A percentile compares a stretch with the other conserved stretches of the same genome.
Conservation (phyloP, 2,113 vertebrate species). For the Megaleporinus macrocephalus region DNA sequence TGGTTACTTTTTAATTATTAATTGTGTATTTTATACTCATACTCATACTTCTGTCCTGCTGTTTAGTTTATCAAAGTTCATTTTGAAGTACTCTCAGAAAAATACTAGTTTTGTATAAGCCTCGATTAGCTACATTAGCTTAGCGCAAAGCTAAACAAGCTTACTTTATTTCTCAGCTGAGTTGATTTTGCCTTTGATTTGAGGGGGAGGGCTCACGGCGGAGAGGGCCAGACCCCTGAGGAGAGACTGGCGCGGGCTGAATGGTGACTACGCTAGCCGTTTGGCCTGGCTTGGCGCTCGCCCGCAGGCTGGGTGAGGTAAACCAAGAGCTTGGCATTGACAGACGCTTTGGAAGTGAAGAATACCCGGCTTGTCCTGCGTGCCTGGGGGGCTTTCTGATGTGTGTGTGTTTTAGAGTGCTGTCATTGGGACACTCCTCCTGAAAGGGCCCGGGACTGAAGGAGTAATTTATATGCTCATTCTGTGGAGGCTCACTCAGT, state of each 20-base stretch:
- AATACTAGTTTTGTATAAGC: no score
- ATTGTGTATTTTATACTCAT: no score
- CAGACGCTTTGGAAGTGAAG: slow-evolving; percentile 39
- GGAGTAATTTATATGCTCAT: slow-evolving; percentile 8
- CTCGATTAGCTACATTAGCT: not conserved
- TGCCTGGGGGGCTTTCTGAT: slow-evolving; percentile 46
- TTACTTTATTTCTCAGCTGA: not conserved
- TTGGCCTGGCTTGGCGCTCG: slow-evolving; percentile 50
- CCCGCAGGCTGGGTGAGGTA: slow-evolving; percentile 47
- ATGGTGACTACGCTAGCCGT: slow-evolving; percentile 41
- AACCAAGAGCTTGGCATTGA: slow-evolving; percentile 49
- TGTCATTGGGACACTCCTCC: slow-evolving; percentile 20
- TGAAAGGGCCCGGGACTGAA: slow-evolving; percentile 23
- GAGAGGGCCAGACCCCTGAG: not conserved
- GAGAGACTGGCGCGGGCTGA: slow-evolving; percentile 29
- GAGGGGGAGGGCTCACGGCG: not conserved
- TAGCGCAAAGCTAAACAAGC: not conserved
- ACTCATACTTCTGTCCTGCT: no score
- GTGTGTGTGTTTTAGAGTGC: slow-evolving; percentile 21
- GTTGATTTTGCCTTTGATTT: not conserved
- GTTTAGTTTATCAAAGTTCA: no score
- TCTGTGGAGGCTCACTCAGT: slow-evolving; percentile 20
- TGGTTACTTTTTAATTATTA: no score
- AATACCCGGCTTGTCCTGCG: slow-evolving; percentile 57
- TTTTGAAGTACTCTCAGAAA: no score